Percentiles rank a stretch among this genome's conserved stretches.
Evolutionary conservation across 2,797 vertebrate genomes (phyloP).

Genomic region (Urosaurus nigricauda): DNA sequence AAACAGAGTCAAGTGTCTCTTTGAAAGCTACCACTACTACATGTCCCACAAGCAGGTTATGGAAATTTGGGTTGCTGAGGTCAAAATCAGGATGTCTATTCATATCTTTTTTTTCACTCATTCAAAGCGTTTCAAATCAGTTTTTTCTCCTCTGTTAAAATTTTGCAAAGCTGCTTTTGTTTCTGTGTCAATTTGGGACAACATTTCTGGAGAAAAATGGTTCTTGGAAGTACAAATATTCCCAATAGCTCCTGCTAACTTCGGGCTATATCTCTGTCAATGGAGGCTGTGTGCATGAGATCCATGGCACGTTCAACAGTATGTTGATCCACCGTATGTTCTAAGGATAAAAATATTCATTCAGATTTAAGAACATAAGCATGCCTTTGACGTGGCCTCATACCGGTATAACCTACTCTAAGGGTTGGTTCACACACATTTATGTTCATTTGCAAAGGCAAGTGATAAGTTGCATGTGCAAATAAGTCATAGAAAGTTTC

Average conservation of each 20-base stretch:
- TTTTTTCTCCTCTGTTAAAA: constrained; percentile 23
- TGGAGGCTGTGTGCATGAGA: too few species aligned
- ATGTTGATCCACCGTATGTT: background rate
- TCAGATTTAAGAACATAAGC: background rate
- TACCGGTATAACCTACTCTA: background rate
- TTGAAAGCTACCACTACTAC: constrained; percentile 45
- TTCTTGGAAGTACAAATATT: constrained; percentile 27
- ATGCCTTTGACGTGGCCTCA: background rate
- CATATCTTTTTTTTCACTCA: constrained; percentile 16
- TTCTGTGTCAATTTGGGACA: constrained; percentile 47
- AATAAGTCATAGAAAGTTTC: background rate
- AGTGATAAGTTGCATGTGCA: background rate
- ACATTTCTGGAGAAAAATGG: constrained; percentile 56
- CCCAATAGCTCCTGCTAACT: background rate
- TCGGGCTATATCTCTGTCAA: background rate
- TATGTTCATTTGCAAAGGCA: background rate
- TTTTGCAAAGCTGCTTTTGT: constrained; percentile 48
- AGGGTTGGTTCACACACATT: background rate
- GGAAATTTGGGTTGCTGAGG: constrained; percentile 43
- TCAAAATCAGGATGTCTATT: constrained; percentile 53
- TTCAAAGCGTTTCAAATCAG: constrained; percentile 34
- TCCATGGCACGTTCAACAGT: background rate
- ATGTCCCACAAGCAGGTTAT: constrained; percentile 41
- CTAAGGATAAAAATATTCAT: fast-evolving
- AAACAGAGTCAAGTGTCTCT: constrained; percentile 54